Evolutionary conservation across 2,113 vertebrate genomes (phyloP).

Genomic region (Varanus komodoensis): DNA sequence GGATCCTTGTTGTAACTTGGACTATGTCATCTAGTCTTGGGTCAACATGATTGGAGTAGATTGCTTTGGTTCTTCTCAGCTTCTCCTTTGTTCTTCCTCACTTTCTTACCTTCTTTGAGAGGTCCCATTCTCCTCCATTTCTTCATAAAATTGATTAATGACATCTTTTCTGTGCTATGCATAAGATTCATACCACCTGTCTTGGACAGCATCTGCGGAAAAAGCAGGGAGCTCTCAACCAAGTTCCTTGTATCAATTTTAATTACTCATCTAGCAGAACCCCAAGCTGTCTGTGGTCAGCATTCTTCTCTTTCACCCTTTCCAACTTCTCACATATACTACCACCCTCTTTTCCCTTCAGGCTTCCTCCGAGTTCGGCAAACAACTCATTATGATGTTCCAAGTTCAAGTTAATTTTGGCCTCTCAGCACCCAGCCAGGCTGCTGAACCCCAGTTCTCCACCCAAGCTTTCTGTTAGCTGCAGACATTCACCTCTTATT

Average conservation of each 20-base stretch:
- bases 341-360: neutral
- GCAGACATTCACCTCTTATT: neutral
- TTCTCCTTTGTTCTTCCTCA: too few species aligned
- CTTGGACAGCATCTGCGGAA: neutral
- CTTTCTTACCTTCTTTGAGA: too few species aligned
- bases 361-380: neutral
- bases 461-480: neutral
- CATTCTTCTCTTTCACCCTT: neutral
- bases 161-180: neutral
- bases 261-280: neutral
- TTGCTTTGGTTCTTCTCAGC: too few species aligned
- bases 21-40: too few species aligned
- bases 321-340: neutral
- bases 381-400: neutral
- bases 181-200: neutral
- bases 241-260: neutral
- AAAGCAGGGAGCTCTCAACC: neutral
- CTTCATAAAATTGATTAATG: too few species aligned
- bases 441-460: neutral
- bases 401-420: neutral
- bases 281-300: neutral
- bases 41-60: too few species aligned
- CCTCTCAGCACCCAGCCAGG: neutral
- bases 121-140: too few species aligned
- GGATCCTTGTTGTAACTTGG: too few species aligned